Base-by-base conservation (phyloP, 2,888 invertebrate genomes). In the Carpatolechia fugitivella region DNA sequence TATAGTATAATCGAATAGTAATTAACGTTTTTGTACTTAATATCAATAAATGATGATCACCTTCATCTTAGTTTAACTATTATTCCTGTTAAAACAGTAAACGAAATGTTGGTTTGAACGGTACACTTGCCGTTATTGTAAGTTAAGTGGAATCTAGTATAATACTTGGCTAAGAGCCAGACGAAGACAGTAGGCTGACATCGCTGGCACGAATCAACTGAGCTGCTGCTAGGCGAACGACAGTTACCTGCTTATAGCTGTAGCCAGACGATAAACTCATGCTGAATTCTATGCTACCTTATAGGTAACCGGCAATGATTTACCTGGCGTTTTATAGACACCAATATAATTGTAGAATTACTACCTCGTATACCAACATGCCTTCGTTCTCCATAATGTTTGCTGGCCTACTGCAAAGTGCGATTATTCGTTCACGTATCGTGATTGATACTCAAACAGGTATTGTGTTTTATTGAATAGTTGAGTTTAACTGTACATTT, bases 41-140 rank as follows among this genome's bases (percentile, higher is more conserved):
- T 24, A 24, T 24, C 24, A 24, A 24, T 24, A 4, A 4, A 24
- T 4, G 24, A n/a, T n/a, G n/a, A n/a, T n/a, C n/a, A 6, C 24
- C 24, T 4, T 24, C 24, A 24, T 24, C 6, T 3, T 4, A 6
- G 24, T 4, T 4, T 24, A 24, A n/a, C n/a, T 24, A 24, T 24
- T 24, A 4, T 24, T 4, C 6, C 24, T 24, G 24, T 24, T 24
- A 24, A 24, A 24, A 24, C 24, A 24, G 24, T 24, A 24, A 24
- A 24, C 24, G 24, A 24, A 24, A 78, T 82, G 78, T 75, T 71
- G 66, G 63, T 62, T 65, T 58, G 61, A 75, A 80, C 81, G 79
- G 81, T 81, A 82, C 69, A 70, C 65, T 48, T 33, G 61, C 84
- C 82, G 84, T 83, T 84, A 82, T 59, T 60, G 18, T 18, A 11